phyloP scores from a whole-genome alignment of 2,113 vertebrate species.

The Apodemus sylvaticus region DNA sequence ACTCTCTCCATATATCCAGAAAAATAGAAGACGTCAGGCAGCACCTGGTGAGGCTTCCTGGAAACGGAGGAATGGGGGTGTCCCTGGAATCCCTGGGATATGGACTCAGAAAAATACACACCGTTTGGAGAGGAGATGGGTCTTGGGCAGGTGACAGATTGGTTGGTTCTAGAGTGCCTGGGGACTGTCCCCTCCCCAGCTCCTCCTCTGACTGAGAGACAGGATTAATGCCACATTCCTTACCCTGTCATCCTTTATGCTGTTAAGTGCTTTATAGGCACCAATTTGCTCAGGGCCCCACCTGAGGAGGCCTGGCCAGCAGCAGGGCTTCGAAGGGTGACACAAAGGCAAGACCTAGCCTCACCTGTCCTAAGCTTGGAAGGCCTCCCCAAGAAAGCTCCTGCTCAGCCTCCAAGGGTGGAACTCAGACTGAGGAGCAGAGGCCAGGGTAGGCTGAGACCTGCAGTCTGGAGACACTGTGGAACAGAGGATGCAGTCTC shows the following conservation, averaged over 20 bases:
- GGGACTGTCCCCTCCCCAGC: background rate
- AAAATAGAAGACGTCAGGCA: background rate
- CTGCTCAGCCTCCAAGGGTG: background rate
- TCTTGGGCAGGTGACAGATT: background rate
- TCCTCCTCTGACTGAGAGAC: conserved; percentile 63
- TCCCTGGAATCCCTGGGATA: background rate
- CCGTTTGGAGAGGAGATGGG: background rate
- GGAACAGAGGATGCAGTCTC: fast-evolving
- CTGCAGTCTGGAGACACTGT: fast-evolving
- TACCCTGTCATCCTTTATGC: conserved; percentile 60
- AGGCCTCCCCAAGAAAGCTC: background rate
- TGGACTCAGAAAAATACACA: background rate
- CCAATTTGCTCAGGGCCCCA: conserved; percentile 46
- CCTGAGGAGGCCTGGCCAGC: background rate
- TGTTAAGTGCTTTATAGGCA: conserved; percentile 64
- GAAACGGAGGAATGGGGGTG: background rate
- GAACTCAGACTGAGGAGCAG: background rate
- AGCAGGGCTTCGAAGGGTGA: conserved; percentile 30
- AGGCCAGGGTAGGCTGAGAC: fast-evolving
- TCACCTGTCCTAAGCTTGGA: background rate
- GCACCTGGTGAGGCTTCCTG: background rate
- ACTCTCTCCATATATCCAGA: background rate
- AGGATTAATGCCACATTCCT: conserved; percentile 67
- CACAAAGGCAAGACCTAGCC: background rate
- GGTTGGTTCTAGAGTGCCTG: background rate